Percentiles rank a stretch among this genome's conserved stretches.
These are phyloP conservation scores for Oryzias woworae DNA, from an alignment of 2,113 vertebrate species.

Conservation along the genomic window DNA sequence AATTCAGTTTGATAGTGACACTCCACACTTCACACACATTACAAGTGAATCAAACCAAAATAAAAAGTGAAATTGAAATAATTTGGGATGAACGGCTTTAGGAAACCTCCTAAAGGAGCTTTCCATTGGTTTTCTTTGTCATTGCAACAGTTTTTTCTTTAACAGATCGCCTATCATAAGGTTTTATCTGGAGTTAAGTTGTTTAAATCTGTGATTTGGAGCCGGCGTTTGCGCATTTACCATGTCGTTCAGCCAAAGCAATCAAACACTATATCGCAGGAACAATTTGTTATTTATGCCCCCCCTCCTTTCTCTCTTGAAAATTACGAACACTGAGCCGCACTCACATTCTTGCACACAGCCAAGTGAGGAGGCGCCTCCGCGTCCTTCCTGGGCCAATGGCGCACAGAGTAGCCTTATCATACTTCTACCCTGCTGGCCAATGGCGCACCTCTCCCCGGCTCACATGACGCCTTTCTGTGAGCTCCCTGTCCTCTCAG, in stretches of 20 bases:
- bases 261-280: slow-evolving; percentile 31
- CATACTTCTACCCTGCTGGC: slow-evolving; percentile 74
- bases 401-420: slow-evolving; percentile 80
- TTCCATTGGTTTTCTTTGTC: no score
- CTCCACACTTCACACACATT: no score
- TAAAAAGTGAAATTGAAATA: no score
- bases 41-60: no score
- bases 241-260: not conserved
- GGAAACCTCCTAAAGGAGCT: no score
- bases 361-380: slow-evolving; percentile 73
- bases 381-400: slow-evolving; percentile 82
- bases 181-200: no score
- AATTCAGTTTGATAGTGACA: no score
- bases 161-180: no score
- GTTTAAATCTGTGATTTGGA: no score
- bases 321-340: slow-evolving; percentile 74
- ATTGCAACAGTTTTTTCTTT: no score
- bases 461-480: slow-evolving; percentile 87
- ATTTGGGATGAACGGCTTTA: no score
- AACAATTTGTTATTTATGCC: slow-evolving; percentile 61
- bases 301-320: slow-evolving; percentile 51
- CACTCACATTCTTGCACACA: slow-evolving; percentile 85
- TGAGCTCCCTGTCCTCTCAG: slow-evolving; percentile 77
- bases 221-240: no score
- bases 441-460: slow-evolving; percentile 79